phyloP scores from a whole-genome alignment of 2,797 vertebrate species.

The Cynopterus sphinx region DNA sequence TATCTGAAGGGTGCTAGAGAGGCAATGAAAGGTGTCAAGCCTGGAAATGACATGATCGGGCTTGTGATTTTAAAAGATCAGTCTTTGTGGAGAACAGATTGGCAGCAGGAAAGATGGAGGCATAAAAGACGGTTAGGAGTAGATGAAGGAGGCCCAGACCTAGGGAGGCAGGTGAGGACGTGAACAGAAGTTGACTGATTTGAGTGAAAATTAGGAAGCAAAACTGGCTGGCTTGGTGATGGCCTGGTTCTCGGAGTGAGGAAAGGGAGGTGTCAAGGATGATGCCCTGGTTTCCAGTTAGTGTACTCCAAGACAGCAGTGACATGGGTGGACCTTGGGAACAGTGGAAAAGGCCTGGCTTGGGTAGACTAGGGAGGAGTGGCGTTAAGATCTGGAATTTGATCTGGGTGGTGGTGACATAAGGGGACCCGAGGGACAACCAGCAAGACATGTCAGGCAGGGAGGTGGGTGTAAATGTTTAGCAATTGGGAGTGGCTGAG shows the following conservation, averaged over 20 bases:
- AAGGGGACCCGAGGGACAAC: background rate
- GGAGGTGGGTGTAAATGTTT: background rate
- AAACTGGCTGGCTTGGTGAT: background rate
- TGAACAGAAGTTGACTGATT: background rate
- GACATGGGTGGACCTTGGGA: background rate
- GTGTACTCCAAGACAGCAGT: background rate
- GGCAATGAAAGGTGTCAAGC: background rate
- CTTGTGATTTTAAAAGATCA: background rate
- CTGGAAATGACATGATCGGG: background rate
- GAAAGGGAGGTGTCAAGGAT: background rate
- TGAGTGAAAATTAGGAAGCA: background rate
- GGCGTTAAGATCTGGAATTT: background rate
- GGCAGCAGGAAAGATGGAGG: background rate
- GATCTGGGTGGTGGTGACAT: background rate
- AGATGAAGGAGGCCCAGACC: background rate
- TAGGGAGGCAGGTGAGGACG: background rate
- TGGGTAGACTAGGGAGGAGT: background rate
- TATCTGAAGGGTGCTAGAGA: background rate
- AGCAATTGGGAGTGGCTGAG: background rate
- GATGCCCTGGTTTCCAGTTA: background rate
- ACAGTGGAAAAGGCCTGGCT: background rate
- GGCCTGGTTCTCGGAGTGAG: background rate
- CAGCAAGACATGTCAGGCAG: background rate
- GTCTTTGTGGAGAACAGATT: background rate
- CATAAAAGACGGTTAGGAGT: background rate